Evolutionary conservation across 2,797 vertebrate species (phyloP), one percentile per base, ranked within the genome.

Genomic region (Sandelia bainsii): DNA sequence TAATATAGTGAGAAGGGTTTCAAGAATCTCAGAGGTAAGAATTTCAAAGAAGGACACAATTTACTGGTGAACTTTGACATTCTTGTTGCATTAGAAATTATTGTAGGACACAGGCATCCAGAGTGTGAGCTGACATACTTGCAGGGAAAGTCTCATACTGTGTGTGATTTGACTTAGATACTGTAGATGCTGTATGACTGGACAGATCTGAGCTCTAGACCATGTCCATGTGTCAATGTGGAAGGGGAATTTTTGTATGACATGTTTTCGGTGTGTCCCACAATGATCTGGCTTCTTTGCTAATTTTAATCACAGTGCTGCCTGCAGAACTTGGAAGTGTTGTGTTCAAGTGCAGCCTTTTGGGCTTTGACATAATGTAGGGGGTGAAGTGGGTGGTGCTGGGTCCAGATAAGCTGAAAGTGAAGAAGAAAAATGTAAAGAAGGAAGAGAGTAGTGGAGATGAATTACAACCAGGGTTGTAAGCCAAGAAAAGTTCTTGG

Each of bases 221-320:
- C 0, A 19, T 32, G 17, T 54, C 8, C 34, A 37, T 25, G 29
- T 8, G 34, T 61, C 5, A 9, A 9, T 52, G 17, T 37, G 25
- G 32, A 25, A 1, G n/a, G 17, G 19, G 40, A 42, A 23, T 20
- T 48, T 27, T n/a, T 54, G 17, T 13, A 6, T 48, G 25, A 62
- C 40, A 17, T 20, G 73, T 62, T 61, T 8, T n/a, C 16, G 37
- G 51, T 72, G 40, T 40, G 45, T 79, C 56, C 22, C 52, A 29
- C 69, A 17, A 46, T 66, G 22, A 62, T 6, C 42, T 70, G 65
- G 65, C 51, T 11, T 51, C 34, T 20, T 60, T 40, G 29, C 6
- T 22, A 39, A 20, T 6, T 68, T 50, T 77, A 77, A 79, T 73
- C 62, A 50, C 59, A 74, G 54, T 34, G 67, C 51, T 69, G 64